A percentile compares a stretch with the other conserved stretches of the same genome.
Conservation (phyloP, 2,888 invertebrate genomes). For the Phymatocera aterrima region DNA sequence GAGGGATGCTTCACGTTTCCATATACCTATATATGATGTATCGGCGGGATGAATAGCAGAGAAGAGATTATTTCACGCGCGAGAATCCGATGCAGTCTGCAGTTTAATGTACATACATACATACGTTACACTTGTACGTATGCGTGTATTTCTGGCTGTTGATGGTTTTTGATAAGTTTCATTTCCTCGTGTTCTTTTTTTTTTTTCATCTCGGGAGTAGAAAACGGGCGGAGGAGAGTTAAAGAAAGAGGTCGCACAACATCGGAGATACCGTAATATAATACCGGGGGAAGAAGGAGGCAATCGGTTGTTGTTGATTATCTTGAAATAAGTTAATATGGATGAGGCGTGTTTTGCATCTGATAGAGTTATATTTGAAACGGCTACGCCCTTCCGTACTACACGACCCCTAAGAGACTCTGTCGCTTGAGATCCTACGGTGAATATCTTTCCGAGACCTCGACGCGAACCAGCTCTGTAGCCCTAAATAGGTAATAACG, state of each 20-base stretch:
- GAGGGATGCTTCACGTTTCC: not conserved
- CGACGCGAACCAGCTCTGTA: slow-evolving; percentile 6
- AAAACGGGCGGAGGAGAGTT: not conserved
- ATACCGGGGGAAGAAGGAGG: slow-evolving; percentile 3
- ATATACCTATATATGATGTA: too few relatives aligned
- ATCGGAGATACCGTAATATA: not conserved
- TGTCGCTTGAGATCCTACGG: slow-evolving; percentile 26
- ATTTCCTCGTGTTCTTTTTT: not conserved
- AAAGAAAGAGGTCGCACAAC: not conserved
- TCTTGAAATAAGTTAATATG: slow-evolving; percentile 45
- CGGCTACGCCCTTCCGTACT: slow-evolving; percentile 22
- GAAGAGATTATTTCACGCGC: not conserved
- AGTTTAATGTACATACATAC: slow-evolving; percentile 14
- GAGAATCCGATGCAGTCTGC: not conserved
- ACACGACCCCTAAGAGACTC: slow-evolving; percentile 16
- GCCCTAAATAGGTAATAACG: slow-evolving; percentile 45
- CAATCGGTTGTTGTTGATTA: slow-evolving; percentile 46
- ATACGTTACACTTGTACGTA: too few relatives aligned
- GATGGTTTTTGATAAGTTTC: not conserved
- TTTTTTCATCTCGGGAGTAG: not conserved
- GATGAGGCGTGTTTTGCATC: slow-evolving; percentile 44
- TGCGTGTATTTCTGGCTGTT: too few relatives aligned
- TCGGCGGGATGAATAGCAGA: slow-evolving; percentile 7
- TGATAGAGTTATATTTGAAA: slow-evolving; percentile 39
- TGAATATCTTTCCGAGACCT: slow-evolving; percentile 35